A percentile compares a stretch with the other conserved stretches of the same genome.
Evolutionary conservation across 92 coral and sea anemone species (phyloP).

Genomic region (Metridium senile): DNA sequence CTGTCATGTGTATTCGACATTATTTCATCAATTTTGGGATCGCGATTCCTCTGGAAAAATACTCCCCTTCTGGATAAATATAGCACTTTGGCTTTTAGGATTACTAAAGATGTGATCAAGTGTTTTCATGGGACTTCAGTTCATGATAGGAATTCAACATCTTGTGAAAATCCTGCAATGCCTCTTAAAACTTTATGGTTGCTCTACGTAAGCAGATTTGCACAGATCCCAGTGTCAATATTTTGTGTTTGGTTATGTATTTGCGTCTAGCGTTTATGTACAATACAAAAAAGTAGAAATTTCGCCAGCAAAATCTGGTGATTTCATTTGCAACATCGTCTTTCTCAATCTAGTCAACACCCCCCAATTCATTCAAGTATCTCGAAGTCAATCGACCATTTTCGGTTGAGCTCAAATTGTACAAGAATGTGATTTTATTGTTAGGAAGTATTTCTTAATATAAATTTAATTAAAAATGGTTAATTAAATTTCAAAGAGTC

Average conservation of each 20-base stretch:
- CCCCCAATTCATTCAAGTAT: not conserved
- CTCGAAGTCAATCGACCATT: not conserved
- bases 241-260: not conserved
- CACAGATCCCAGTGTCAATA: not conserved
- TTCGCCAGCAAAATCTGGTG: not conserved
- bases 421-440: slow-evolving; percentile 15
- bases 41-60: not conserved
- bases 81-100: not conserved
- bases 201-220: not conserved
- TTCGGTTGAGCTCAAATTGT: not conserved
- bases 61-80: not conserved
- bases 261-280: not conserved
- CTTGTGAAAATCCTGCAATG: not conserved
- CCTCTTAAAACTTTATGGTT: not conserved
- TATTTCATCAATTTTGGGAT: slow-evolving; percentile 2
- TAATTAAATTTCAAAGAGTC: not conserved
- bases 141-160: slow-evolving; percentile 10
- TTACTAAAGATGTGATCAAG: not conserved
- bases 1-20: slow-evolving; percentile 3
- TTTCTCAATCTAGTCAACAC: slow-evolving; percentile 17
- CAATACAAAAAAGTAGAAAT: not conserved
- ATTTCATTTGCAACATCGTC: not conserved
- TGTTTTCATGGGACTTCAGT: not conserved
- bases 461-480: slow-evolving; percentile 26
- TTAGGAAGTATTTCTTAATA: slow-evolving; percentile 10